These are phyloP conservation scores for Papilio protenor DNA, from an alignment of 2,888 invertebrate species.

Conservation along the genomic window DNA sequence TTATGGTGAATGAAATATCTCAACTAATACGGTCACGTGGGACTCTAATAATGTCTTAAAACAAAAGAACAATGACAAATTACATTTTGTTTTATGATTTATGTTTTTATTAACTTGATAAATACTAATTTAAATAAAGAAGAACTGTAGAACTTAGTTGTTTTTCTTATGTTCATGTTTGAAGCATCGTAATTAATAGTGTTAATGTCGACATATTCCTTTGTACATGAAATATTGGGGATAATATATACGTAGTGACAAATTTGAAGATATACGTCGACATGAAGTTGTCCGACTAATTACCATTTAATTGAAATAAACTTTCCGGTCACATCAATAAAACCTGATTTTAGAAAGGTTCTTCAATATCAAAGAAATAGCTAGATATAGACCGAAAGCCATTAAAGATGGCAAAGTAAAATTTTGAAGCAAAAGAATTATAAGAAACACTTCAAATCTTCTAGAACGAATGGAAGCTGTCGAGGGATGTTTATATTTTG, in stretches of 20 bases:
- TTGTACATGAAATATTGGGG: neutral
- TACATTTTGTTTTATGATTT: neutral
- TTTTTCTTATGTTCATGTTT: no score
- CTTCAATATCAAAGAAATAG: no score
- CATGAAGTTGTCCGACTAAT: neutral
- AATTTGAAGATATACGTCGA: neutral
- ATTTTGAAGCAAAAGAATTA: neutral
- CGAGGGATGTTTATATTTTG: neutral
- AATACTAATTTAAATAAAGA: no score
- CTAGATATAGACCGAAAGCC: no score
- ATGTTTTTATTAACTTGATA: no score
- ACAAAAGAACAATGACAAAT: slow-evolving; percentile 2
- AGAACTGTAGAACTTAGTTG: no score
- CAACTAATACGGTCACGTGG: neutral
- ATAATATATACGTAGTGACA: neutral
- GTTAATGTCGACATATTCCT: no score
- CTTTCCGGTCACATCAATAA: neutral
- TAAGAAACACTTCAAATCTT: neutral
- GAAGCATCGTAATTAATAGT: no score
- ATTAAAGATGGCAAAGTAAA: no score
- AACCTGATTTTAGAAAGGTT: no score
- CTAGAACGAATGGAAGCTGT: neutral
- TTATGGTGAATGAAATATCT: neutral
- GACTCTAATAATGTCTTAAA: neutral
- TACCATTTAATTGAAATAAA: neutral